Evolutionary conservation across 1,140 invertebrate genomes (phyloP).

Genomic region (Brachionus asplanchnoidis): DNA sequence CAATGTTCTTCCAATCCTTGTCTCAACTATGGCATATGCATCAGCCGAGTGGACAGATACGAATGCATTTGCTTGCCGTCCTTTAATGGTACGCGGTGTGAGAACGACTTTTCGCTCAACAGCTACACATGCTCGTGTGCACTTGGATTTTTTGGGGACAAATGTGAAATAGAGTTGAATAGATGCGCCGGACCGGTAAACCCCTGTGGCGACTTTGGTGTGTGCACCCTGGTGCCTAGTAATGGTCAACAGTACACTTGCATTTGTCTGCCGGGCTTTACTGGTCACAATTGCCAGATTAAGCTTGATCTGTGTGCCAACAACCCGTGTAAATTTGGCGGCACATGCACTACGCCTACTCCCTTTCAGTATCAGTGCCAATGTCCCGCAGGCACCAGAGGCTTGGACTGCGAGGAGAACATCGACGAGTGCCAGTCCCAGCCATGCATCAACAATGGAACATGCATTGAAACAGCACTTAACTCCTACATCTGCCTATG

Average conservation of each 20-base stretch:
- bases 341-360: slow-evolving; percentile 14
- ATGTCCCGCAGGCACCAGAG: slow-evolving; percentile 3
- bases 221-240: slow-evolving; percentile 37
- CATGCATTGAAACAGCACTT: slow-evolving; percentile 40
- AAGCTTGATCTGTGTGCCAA: slow-evolving; percentile 2
- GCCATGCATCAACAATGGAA: slow-evolving; percentile 7
- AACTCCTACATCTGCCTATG: slow-evolving; percentile 65
- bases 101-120: neutral
- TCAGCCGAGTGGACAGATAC: slow-evolving; percentile 45
- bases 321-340: slow-evolving; percentile 37
- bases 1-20: slow-evolving; percentile 83
- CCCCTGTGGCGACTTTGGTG: slow-evolving; percentile 46
- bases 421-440: neutral
- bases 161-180: slow-evolving; percentile 19
- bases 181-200: neutral
- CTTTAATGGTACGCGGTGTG: slow-evolving; percentile 41
- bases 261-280: slow-evolving; percentile 49
- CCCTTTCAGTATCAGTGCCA: neutral
- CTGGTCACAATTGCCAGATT: slow-evolving; percentile 44
- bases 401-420: slow-evolving; percentile 43
- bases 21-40: slow-evolving; percentile 81
- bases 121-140: slow-evolving; percentile 49
- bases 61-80: slow-evolving; percentile 43
- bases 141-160: slow-evolving; percentile 47
- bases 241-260: slow-evolving; percentile 43